Base-by-base conservation (phyloP, 2,888 invertebrate species). In the Amphiduros pacificus region DNA sequence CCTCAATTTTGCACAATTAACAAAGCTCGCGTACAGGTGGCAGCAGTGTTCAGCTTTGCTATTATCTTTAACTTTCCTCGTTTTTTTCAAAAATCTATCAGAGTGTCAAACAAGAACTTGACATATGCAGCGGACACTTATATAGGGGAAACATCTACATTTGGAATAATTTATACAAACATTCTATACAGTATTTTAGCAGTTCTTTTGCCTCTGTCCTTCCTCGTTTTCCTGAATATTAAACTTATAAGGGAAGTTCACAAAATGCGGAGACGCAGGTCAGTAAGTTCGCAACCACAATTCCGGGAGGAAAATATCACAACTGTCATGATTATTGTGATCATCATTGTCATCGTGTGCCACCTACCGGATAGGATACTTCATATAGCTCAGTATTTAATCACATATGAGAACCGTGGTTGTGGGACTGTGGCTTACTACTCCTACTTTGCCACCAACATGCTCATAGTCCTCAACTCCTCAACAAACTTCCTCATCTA, bases 11-110 rank as follows among this genome's bases (percentile, higher is more conserved):
- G 62, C 32, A 65, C 63, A 6, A 53, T 65, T 54, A 60, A 24
- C 5, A 55, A 53, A 29, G 62, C 67, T 11, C 55, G 61, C n/a
- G 17, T 65, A 14, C 68, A 69, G 52, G 67, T 69, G 24, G 52
- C 58, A 1, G 28, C 54, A 24, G 63, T 69, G 17, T 61, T 61
- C 29, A 5, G 50, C 26, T 51, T 63, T 29, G 62, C 65, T 14
- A 27, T 69, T 0, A 17, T 61, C 9, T 53, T 64, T 32, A 69
- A 67, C 53, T 17, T 65, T 5, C 65, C 67, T 4, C 55, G 65
- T 3, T 65, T 69, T 40, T 69, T 69, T 53, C 62, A 60, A n/a
- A 50, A 50, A 50, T 14, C 31, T 26, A 59, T 63, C 14, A 44
- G 4, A 44, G n/a, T 44, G 6, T 4, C 6, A n/a, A 27, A 32